Conservation (phyloP, 2,888 invertebrate genomes). For the Pteria penguin region DNA sequence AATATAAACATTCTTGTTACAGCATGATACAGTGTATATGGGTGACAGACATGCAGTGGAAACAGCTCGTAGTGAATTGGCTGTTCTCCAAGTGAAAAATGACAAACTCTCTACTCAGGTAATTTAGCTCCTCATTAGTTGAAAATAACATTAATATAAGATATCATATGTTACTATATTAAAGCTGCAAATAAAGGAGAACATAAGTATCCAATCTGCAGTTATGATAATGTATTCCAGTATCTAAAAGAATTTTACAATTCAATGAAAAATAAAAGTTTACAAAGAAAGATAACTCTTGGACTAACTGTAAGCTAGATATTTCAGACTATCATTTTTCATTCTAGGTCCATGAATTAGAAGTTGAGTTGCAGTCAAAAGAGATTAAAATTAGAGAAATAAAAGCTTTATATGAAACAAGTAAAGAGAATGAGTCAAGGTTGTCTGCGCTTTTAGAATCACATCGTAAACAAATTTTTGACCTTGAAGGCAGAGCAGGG, state of each 20-base stretch:
- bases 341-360: slow-evolving; percentile 68
- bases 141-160: not conserved
- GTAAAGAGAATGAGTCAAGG: slow-evolving; percentile 72
- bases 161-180: not conserved
- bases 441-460: slow-evolving; percentile 67
- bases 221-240: no score
- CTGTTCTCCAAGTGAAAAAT: slow-evolving; percentile 71
- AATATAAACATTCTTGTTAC: not conserved
- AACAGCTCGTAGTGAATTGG: slow-evolving; percentile 70
- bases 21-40: slow-evolving; percentile 70
- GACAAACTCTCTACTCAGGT: slow-evolving; percentile 76
- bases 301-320: no score
- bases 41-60: slow-evolving; percentile 70
- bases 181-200: no score
- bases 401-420: slow-evolving; percentile 69
- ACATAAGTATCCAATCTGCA: no score
- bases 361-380: slow-evolving; percentile 73
- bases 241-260: no score
- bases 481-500: slow-evolving; percentile 72
- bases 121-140: no score
- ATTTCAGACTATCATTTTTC: no score
- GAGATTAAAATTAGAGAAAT: slow-evolving; percentile 76
- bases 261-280: no score
- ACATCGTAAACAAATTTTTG: slow-evolving; percentile 68
- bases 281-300: no score